phyloP scores from a whole-genome alignment of 2,888 invertebrate genomes.

The Flexamia atlantica region DNA sequence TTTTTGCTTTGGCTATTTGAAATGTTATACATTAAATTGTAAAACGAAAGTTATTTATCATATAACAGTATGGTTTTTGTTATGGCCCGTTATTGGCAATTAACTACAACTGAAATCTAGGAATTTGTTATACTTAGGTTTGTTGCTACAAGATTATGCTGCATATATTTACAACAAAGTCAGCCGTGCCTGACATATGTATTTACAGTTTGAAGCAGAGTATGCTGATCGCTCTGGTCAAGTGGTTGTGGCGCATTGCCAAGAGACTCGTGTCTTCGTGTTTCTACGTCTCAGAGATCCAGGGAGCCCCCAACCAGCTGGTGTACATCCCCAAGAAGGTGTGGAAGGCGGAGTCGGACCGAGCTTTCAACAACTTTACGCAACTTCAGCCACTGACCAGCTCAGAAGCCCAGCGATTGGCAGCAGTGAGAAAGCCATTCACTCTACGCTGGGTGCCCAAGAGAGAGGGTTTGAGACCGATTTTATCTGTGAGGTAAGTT shows the following conservation, averaged over 20 bases:
- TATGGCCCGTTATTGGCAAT: too few species aligned
- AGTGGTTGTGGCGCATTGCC: background rate
- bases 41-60: too few species aligned
- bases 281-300: background rate
- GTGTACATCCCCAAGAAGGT: background rate
- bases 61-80: too few species aligned
- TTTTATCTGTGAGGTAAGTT: background rate
- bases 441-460: slow-evolving; percentile 8
- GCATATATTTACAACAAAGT: background rate
- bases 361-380: background rate
- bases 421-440: background rate
- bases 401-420: background rate
- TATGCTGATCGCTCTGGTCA: background rate
- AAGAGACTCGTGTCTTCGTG: slow-evolving; percentile 6
- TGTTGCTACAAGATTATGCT: background rate
- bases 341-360: background rate
- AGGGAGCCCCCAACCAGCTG: background rate
- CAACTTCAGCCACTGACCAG: background rate
- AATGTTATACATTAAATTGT: too few species aligned
- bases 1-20: too few species aligned
- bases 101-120: background rate
- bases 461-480: background rate
- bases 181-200: background rate
- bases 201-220: background rate
- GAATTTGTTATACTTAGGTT: background rate